These are phyloP conservation scores for Holothuria leucospilota DNA, from an alignment of 53 echinoderm and acorn worm genomes.

Conservation along the genomic window DNA sequence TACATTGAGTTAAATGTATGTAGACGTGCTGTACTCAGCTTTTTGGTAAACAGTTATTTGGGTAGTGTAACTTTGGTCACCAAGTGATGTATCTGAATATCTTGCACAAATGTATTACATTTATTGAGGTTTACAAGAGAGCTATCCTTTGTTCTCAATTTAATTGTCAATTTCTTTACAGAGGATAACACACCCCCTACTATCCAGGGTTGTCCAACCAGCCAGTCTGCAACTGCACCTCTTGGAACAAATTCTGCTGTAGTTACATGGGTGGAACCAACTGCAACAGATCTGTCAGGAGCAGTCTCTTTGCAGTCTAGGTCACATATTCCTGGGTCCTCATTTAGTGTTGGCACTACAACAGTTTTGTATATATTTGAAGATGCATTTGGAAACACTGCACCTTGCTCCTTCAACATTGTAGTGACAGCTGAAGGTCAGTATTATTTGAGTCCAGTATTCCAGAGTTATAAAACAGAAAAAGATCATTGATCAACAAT, in stretches of 20 bases:
- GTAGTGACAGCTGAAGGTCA: background rate
- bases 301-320: slow-evolving; percentile 17
- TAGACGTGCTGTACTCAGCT: too few relatives aligned
- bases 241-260: slow-evolving; percentile 30
- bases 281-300: slow-evolving; percentile 55
- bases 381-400: background rate
- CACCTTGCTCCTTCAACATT: background rate
- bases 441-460: too few relatives aligned
- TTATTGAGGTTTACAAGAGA: too few relatives aligned
- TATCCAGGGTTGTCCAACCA: slow-evolving; percentile 62
- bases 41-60: too few relatives aligned
- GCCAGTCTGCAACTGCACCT: slow-evolving; percentile 22
- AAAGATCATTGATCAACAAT: too few relatives aligned
- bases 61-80: too few relatives aligned
- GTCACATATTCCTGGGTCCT: background rate
- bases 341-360: background rate
- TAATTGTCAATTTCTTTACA: background rate
- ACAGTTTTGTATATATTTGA: background rate
- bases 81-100: too few relatives aligned
- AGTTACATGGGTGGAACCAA: slow-evolving; percentile 43
- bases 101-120: too few relatives aligned
- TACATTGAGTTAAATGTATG: too few relatives aligned
- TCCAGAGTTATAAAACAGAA: too few relatives aligned
- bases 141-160: too few relatives aligned
- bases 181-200: slow-evolving; percentile 68